Percentiles rank a stretch among this genome's conserved stretches.
phyloP scores from a whole-genome alignment of 2,888 invertebrate genomes.

The Pyralis farinalis region DNA sequence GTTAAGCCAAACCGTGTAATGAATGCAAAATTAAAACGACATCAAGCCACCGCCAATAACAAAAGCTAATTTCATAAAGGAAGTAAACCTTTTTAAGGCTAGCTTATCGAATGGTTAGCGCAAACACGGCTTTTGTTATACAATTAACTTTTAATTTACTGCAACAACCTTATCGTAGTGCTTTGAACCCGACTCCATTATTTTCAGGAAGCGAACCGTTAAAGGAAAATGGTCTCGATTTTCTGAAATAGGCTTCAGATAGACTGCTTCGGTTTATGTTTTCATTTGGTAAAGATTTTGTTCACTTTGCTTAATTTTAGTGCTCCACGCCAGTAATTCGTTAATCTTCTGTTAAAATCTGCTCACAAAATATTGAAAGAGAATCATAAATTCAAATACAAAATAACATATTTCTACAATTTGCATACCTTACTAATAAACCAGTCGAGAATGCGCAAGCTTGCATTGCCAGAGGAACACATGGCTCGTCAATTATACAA shows the following conservation, averaged over 20 bases:
- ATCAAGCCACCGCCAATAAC: conserved; percentile 17
- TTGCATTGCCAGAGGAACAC: too few species aligned
- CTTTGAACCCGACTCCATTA: conserved; percentile 37
- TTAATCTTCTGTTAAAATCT: too few species aligned
- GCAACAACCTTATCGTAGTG: conserved; percentile 33
- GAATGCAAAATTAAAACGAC: conserved; percentile 24
- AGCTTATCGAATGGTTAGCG: conserved; percentile 44
- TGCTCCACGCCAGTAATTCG: too few species aligned
- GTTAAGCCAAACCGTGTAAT: conserved; percentile 17
- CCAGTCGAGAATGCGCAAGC: too few species aligned
- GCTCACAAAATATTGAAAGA: too few species aligned
- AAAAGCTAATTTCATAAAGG: conserved; percentile 34
- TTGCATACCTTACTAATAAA: too few species aligned
- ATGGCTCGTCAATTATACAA: too few species aligned
- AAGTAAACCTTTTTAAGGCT: conserved; percentile 35
- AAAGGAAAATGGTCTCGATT: conserved; percentile 28
- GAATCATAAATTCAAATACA: too few species aligned
- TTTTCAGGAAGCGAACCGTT: conserved; percentile 40
- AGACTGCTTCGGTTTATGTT: conserved; percentile 14
- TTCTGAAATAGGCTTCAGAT: conserved; percentile 20
- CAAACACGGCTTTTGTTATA: conserved; percentile 51
- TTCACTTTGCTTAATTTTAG: too few species aligned
- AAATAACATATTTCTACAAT: too few species aligned
- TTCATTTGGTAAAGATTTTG: conserved; percentile 8
- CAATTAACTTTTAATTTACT: conserved; percentile 59